Percentiles rank a stretch among this genome's conserved stretches.
Conservation (phyloP, 2,797 vertebrate species). For the Ptychadena robeensis region DNA sequence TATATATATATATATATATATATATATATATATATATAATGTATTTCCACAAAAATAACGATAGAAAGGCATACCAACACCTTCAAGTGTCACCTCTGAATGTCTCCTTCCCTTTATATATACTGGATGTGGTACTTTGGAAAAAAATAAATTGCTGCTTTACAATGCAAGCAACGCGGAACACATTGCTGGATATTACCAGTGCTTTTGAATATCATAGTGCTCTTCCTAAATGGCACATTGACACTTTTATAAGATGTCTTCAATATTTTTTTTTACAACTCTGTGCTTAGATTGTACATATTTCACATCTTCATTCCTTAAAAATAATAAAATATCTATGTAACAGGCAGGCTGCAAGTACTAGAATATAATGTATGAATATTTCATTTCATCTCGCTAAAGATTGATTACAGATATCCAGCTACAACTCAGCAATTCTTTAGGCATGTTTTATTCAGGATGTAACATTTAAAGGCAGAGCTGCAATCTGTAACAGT, state of each 20-base stretch:
- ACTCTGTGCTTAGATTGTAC: conserved; percentile 60
- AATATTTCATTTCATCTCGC: conserved; percentile 59
- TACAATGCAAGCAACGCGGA: conserved; percentile 3
- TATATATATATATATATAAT: too few relatives aligned
- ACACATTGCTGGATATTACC: conserved; percentile 11
- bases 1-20: too few relatives aligned
- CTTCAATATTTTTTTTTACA: conserved; percentile 57
- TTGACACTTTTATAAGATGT: conserved; percentile 60
- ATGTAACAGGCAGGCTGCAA: conserved; percentile 61
- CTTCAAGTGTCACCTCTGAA: too few relatives aligned
- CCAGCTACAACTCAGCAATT: conserved; percentile 59
- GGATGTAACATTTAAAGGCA: conserved; percentile 63
- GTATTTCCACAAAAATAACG: too few relatives aligned
- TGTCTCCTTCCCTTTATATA: not conserved
- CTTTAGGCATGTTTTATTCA: conserved; percentile 66
- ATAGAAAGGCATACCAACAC: too few relatives aligned
- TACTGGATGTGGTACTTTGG: not conserved
- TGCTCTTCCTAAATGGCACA: conserved; percentile 40
- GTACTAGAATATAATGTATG: conserved; percentile 59
- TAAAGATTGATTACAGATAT: conserved; percentile 67
- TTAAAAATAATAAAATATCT: conserved; percentile 60
- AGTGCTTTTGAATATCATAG: conserved; percentile 39
- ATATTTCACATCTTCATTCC: conserved; percentile 65
- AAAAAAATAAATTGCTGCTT: not conserved
- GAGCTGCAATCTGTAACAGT: conserved; percentile 60